Base-by-base conservation (phyloP, 1,140 invertebrate genomes). In the Harlomillsia oculata region DNA sequence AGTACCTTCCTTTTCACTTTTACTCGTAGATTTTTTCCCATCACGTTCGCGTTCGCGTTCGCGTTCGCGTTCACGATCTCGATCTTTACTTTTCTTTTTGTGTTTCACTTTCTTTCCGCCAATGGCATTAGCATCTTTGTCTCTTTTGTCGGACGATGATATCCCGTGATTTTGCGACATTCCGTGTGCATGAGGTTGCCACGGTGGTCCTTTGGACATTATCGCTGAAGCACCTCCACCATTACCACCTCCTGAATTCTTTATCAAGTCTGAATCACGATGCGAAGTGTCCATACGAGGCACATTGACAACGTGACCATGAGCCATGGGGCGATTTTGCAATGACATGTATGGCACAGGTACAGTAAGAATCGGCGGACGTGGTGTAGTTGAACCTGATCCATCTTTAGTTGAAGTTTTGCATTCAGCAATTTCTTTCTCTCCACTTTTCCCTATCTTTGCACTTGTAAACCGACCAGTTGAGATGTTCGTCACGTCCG, bases 31-130 rank as follows among this genome's bases (percentile, higher is more conserved):
- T n/a, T n/a, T n/a, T 9, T 32, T 36, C 11, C 32, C 48, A 39
- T 36, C 48, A 23, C 18, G 23, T 13, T 16, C 16, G 1, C 48
- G n/a, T 5, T 20, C 13, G 5, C 29, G 21, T 26, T 56, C 51
- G 18, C 41, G 43, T 21, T 65, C 64, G 18, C 56, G 48, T 14
- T 69, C 67, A n/a, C 66, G 57, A 40, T 71, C 67, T 41, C 66
- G 69, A 18, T 75, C 74, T 64, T 72, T 73, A 37, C 68, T 69
- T 59, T 74, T 74, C 58, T 72, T 71, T 63, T 75, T 75, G 50
- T 70, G 68, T 50, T 71, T 71, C 66, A 26, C 69, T 67, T 57
- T 74, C 34, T 75, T 63, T 11, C 34, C 20, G 1, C 25, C 20
- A 18, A 40, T 41, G 13, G 25, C 37, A 30, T 40, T 51, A 29